Percentiles rank a stretch among this genome's conserved stretches.
Conservation (phyloP, 2,888 invertebrate species). For the Yponomeuta cagnagella region DNA sequence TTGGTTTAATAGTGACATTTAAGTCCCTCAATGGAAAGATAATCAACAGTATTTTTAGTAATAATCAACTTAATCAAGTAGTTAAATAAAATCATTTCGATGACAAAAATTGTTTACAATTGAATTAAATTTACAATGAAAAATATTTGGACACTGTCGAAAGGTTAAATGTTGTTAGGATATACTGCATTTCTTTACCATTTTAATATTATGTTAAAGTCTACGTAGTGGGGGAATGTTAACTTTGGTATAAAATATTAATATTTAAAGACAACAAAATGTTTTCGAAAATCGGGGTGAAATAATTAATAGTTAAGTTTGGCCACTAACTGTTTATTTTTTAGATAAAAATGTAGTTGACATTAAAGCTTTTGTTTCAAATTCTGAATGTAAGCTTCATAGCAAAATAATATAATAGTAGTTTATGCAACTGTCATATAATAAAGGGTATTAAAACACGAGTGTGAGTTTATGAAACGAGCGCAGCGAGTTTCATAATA, state of each 20-base stretch:
- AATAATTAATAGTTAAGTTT: neutral
- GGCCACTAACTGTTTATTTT: no score
- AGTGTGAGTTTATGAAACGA: no score
- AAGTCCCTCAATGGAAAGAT: slow-evolving; percentile 44
- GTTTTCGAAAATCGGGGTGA: slow-evolving; percentile 33
- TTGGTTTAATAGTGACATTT: slow-evolving; percentile 51
- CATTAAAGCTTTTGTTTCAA: neutral
- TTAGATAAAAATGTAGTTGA: neutral
- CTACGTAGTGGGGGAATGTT: slow-evolving; percentile 81
- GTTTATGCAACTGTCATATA: no score
- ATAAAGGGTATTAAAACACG: no score
- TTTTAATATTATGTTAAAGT: neutral
- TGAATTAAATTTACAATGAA: neutral
- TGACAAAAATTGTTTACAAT: neutral
- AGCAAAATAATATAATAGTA: neutral
- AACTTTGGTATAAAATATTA: slow-evolving; percentile 82
- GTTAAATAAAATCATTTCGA: neutral
- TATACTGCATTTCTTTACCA: slow-evolving; percentile 12
- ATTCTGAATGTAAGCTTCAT: neutral
- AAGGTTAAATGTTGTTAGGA: slow-evolving; percentile 8
- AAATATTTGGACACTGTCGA: neutral
- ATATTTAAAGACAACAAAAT: slow-evolving; percentile 70
- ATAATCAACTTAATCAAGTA: slow-evolving; percentile 41
- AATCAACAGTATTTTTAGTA: slow-evolving; percentile 61
- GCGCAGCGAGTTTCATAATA: no score